Base-by-base conservation (phyloP, 2,797 vertebrate genomes). In the Hephaestus fuliginosus region DNA sequence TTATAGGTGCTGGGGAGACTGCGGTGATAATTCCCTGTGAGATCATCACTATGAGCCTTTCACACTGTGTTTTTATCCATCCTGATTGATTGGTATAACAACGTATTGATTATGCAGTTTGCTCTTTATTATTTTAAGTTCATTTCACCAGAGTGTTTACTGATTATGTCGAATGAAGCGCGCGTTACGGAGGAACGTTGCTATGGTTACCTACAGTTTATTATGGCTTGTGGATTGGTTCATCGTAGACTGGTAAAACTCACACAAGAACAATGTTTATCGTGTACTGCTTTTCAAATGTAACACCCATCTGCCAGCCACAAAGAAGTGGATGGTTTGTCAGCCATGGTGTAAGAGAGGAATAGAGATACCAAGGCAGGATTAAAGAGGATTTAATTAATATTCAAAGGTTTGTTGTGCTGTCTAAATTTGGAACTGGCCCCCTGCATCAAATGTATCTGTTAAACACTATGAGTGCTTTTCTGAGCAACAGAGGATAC, bases 191-290 rank as follows among this genome's bases (percentile, higher is more conserved):
- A 30, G 13, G 13, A 25, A 1, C 0, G 39, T 77, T 80, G 41
- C 80, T 51, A 60, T 82, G 64, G 80, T 78, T 58, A 69, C 71
- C 52, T 28, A 30, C 12, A 55, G 52, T 72, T 73, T 41, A 65
- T 49, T 51, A 44, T 64, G 39, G 44, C 55, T 55, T 20, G 25
- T 43, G 22, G 60, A 22, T 20, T 56, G 20, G 62, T 63, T 71
- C 41, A 25, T 22, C 3, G 8, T 30, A 9, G 18, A 52, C 20
- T 25, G 12, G 7, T 74, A 20, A 13, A 52, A 41, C 28, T 39
- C 43, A 55, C 36, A 22, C 20, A 36, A n/a, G 10, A 30, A 36
- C 12, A 28, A 5, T 28, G 15, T 75, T n/a, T 36, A 11, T 20
- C 18, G n/a, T 44, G 12, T 5, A 1, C 20, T 55, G 4, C 41